Base-by-base conservation (phyloP, 2,797 vertebrate species). In the Benthosema pterotum region DNA sequence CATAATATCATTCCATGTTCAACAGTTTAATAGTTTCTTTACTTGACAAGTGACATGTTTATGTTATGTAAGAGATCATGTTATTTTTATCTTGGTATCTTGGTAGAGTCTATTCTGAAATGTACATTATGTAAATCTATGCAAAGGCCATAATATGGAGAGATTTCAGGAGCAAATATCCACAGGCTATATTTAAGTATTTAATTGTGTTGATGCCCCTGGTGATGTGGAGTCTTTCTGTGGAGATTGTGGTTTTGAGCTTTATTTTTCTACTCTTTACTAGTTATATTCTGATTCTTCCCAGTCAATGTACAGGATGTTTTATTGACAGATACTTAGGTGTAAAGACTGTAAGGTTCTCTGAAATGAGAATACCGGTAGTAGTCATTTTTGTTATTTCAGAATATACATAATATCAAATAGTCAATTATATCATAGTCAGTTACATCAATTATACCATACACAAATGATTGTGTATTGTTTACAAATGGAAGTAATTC, bases 1-100 rank as follows among this genome's bases (percentile, higher is more conserved):
- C n/a, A n/a, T n/a, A n/a, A n/a, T n/a, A n/a, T n/a, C n/a, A n/a
- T n/a, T n/a, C n/a, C n/a, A n/a, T n/a, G n/a, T n/a, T n/a, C n/a
- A 38, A 38, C 32, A 38, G 5, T 32, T 32, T 32, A 38, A 11
- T 9, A 38, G 8, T 38, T 38, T 38, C 42, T 45, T 52, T 38
- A 50, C 38, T 73, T 64, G 22, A 49, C 47, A 11, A 67, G 60
- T 63, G 63, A 72, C n/a, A n/a, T n/a, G n/a, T n/a, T n/a, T 71
- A 69, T 70, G 53, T 67, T 58, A 58, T 89, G 89, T 91, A 91
- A 82, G 32, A 91, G 89, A 87, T 75, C 89, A 90, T 91, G 68
- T 91, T 91, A 90, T 91, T 91, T 87, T 83, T 78, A 64, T 72
- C 25, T 70, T 47, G 18, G 25, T 25, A 12, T n/a, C 58, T 68